Base-by-base conservation (phyloP, 2,888 invertebrate species). In the Mimachlamys varia region DNA sequence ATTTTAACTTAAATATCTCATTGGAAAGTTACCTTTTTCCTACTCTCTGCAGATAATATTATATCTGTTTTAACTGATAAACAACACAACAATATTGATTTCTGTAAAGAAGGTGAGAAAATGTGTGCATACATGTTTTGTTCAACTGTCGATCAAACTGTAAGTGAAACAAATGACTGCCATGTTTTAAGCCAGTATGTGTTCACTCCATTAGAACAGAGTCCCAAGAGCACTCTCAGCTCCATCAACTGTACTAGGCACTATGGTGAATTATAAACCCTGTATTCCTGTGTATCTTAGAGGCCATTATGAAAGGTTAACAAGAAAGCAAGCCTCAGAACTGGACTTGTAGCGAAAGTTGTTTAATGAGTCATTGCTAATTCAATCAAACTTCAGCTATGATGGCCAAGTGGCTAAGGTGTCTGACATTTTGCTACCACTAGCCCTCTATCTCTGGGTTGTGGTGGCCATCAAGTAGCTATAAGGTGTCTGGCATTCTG, bases 161-260 rank as follows among this genome's bases (percentile, higher is more conserved):
- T 53, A 88, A 33, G 50, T 53, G 49, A 88, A 88, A 53, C 33
- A 53, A 53, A 88, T 49, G 37, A n/a, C 44, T 49, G 88, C 50
- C 38, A 37, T 49, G 50, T 88, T 50, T 53, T 53, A 38, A 49
- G 50, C 27, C 88, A 49, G 53, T 33, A 88, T 53, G 27, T 88
- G 27, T 53, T 88, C 27, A 53, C 33, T 53, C 50, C 53, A 53
- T 53, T 88, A 53, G 49, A 2, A 88, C n/a, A 44, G 50, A 5
- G 27, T 19, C 76, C 76, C 22, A 12, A 7, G 76, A 12, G 76
- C 10, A 15, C 27, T 27, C 76, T 22, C 5, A 76, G 33, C 27
- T 33, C 76, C 76, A 33, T 76, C 76, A 33, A 33, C 2, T 62
- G 2, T 62, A n/a, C 62, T 62, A 76, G 17, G 76, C 76, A 76